Evolutionary conservation across 2,113 vertebrate species (phyloP).

Genomic region (Eulemur macaco): DNA sequence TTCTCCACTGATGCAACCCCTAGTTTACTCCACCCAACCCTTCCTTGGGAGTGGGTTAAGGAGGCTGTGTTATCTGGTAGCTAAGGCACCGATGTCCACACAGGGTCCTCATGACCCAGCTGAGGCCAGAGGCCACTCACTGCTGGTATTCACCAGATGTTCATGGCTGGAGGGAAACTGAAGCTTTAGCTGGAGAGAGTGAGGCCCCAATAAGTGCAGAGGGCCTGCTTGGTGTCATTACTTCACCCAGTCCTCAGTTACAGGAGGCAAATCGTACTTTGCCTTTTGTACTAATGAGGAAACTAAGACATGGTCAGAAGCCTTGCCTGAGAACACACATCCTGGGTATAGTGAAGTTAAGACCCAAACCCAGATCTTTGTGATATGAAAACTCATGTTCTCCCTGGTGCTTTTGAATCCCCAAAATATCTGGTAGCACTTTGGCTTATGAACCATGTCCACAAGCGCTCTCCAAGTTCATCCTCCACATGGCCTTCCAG

Average conservation of each 20-base stretch:
- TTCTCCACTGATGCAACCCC: neutral
- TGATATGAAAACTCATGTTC: neutral
- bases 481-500: neutral
- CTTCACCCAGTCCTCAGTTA: neutral
- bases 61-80: neutral
- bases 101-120: neutral
- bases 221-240: neutral
- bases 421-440: neutral
- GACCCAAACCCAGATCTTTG: neutral
- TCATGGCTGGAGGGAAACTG: neutral
- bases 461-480: neutral
- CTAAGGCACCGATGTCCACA: neutral
- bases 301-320: neutral
- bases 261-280: neutral
- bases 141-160: neutral
- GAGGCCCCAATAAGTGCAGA: neutral
- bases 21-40: neutral
- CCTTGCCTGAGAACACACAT: neutral
- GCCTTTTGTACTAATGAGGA: neutral
- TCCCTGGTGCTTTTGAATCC: neutral
- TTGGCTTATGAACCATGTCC: neutral
- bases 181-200: neutral
- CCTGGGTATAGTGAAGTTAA: neutral
- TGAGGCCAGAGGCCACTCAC: neutral
- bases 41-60: too few species aligned